Percentiles rank a stretch among this genome's conserved stretches.
Evolutionary conservation across 2,113 vertebrate genomes (phyloP).

Genomic region (Irena cyanogastra): DNA sequence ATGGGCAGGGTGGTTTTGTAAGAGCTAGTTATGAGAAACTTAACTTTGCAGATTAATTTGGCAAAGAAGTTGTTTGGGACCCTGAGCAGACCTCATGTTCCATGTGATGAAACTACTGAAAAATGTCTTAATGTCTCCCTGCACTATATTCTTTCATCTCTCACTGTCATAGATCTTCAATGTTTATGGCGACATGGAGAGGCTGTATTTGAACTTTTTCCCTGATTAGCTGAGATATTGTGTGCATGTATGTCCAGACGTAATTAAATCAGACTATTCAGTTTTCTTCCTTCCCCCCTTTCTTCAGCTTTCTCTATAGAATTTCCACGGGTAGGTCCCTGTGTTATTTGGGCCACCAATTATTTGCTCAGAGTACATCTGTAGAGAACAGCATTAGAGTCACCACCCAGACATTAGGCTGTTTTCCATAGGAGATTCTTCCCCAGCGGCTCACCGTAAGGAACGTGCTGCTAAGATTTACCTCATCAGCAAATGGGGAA

Average conservation of each 20-base stretch:
- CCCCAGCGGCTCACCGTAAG: not conserved
- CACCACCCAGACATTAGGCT: not conserved
- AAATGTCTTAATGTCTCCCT: slow-evolving; percentile 15
- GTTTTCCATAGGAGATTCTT: not conserved
- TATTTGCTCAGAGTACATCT: not conserved
- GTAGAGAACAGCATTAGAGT: not conserved
- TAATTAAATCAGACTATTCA: not conserved
- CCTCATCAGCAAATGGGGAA: not conserved
- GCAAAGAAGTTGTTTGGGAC: slow-evolving; percentile 29
- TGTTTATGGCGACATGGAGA: not conserved
- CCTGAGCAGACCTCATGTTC: not conserved
- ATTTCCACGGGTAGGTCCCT: not conserved
- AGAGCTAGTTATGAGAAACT: slow-evolving; percentile 21
- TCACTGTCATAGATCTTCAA: not conserved
- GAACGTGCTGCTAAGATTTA: not conserved
- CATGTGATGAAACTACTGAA: slow-evolving; percentile 10
- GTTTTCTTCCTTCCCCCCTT: not conserved
- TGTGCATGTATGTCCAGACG: not conserved
- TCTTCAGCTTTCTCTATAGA: not conserved
- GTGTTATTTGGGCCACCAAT: not conserved
- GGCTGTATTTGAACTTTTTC: not conserved
- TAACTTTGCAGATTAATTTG: slow-evolving; percentile 43
- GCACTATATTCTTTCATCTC: not conserved
- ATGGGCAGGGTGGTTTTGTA: slow-evolving; percentile 1
- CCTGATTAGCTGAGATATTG: not conserved